These are phyloP conservation scores for Shargacucullia verbasci DNA, from an alignment of 2,888 invertebrate genomes.

Conservation along the genomic window DNA sequence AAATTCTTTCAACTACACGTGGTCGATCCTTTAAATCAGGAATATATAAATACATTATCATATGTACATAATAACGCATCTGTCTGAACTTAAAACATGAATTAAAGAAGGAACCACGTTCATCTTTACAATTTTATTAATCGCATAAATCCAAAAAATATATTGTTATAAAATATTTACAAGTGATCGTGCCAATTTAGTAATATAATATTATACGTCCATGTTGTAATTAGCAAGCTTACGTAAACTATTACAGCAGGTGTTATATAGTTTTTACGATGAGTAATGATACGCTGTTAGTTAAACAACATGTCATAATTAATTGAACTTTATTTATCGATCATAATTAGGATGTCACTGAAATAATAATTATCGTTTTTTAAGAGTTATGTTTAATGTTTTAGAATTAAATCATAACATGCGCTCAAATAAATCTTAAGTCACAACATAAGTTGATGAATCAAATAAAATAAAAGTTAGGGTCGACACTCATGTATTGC, in stretches of 20 bases:
- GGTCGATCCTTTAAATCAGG: slow-evolving; percentile 30
- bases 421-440: slow-evolving; percentile 3
- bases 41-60: background rate
- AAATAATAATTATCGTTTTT: background rate
- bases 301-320: slow-evolving; percentile 23
- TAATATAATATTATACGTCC: background rate
- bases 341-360: background rate
- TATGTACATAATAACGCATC: too few species aligned
- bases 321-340: slow-evolving; percentile 11
- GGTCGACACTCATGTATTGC: slow-evolving; percentile 5
- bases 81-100: too few species aligned
- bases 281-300: slow-evolving; percentile 17
- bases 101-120: too few species aligned
- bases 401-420: slow-evolving; percentile 17
- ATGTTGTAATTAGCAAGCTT: slow-evolving; percentile 20
- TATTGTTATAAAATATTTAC: slow-evolving; percentile 15
- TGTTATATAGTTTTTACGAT: slow-evolving; percentile 6
- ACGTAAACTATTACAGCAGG: slow-evolving; percentile 12
- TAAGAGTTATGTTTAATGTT: background rate
- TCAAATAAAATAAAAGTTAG: slow-evolving; percentile 12
- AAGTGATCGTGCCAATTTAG: slow-evolving; percentile 40
- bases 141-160: slow-evolving; percentile 8
- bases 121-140: background rate
- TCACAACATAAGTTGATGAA: slow-evolving; percentile 5
- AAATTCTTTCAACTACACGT: slow-evolving; percentile 12